Evolutionary conservation across 2,888 invertebrate species (phyloP).

Genomic region (Pammene aurita): DNA sequence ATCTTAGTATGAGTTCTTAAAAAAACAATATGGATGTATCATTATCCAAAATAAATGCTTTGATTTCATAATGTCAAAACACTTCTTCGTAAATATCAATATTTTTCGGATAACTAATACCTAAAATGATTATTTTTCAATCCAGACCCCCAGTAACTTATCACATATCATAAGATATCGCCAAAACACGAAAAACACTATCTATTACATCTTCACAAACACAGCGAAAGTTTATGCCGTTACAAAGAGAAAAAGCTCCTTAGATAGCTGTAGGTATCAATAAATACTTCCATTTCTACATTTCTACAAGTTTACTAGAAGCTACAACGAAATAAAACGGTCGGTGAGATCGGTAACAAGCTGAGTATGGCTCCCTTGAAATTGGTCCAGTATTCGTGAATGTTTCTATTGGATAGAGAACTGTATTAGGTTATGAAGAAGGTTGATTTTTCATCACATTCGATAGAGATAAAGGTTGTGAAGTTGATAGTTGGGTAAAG

Average conservation of each 20-base stretch:
- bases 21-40: too few relatives aligned
- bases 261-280: slow-evolving; percentile 15
- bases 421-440: not conserved
- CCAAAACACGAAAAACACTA: slow-evolving; percentile 5
- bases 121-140: too few relatives aligned
- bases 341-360: not conserved
- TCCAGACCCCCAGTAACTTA: not conserved
- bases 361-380: not conserved
- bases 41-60: too few relatives aligned
- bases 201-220: not conserved
- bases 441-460: slow-evolving; percentile 1
- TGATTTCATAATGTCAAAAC: too few relatives aligned
- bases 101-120: too few relatives aligned
- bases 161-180: not conserved
- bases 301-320: slow-evolving; percentile 9
- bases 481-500: not conserved
- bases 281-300: slow-evolving; percentile 14
- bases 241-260: not conserved
- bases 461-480: not conserved
- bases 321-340: not conserved
- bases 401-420: too few relatives aligned
- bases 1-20: too few relatives aligned
- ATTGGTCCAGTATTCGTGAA: not conserved
- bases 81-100: too few relatives aligned
- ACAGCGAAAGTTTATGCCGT: not conserved